Conservation (phyloP, 2,797 vertebrate genomes). For the Petrocephalus sullivani region DNA sequence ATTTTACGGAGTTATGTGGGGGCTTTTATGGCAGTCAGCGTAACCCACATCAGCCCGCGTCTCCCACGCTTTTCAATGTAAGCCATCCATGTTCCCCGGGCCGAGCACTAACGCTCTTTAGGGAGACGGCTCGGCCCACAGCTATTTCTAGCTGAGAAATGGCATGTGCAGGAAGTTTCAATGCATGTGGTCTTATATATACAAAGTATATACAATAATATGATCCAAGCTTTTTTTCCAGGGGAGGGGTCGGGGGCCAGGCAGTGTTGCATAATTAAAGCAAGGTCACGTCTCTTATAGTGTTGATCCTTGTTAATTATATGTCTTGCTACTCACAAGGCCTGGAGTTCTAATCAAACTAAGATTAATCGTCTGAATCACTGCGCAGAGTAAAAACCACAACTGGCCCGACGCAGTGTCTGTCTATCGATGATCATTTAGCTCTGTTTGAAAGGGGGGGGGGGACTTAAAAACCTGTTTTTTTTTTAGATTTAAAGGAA, state of each 20-base stretch:
- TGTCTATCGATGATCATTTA: constrained; percentile 61
- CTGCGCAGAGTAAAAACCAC: constrained; percentile 68
- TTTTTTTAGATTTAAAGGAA: constrained; percentile 70
- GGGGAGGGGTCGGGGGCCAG: not conserved
- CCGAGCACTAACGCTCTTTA: not conserved
- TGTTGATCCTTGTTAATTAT: constrained; percentile 1
- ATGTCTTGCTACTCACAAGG: constrained; percentile 57
- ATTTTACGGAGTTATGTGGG: constrained; percentile 18
- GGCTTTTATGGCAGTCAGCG: constrained; percentile 17
- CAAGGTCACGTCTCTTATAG: not conserved
- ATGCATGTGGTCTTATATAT: not conserved
- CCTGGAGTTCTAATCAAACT: constrained; percentile 62
- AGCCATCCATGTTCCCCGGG: not conserved
- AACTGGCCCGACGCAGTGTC: constrained; percentile 62
- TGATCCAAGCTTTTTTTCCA: not conserved
- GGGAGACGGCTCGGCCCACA: not conserved
- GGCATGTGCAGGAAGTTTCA: not conserved
- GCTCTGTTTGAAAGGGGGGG: constrained; percentile 42
- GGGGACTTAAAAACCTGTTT: constrained; percentile 60
- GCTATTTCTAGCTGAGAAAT: not conserved
- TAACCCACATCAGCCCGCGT: constrained; percentile 22
- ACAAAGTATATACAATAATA: not conserved
- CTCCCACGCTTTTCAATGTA: not conserved
- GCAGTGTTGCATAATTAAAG: not conserved
- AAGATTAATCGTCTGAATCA: constrained; percentile 72